Base-by-base conservation (phyloP, 2,888 invertebrate species). In the Gasteruption jaculator region DNA sequence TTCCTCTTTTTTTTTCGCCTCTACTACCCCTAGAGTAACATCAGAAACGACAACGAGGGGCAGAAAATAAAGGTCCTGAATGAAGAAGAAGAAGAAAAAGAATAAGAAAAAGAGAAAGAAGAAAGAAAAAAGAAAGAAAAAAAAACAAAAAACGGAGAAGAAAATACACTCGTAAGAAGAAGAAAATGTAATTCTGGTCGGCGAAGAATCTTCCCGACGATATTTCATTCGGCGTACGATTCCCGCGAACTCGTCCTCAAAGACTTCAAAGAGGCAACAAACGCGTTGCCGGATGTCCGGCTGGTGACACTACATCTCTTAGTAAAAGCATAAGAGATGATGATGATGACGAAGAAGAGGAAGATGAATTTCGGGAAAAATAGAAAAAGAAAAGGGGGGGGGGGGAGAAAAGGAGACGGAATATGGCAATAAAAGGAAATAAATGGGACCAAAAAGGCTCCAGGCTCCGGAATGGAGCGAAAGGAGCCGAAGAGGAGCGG, bases 151-250 rank as follows among this genome's bases (percentile, higher is more conserved):
- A n/a, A n/a, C n/a, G n/a, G n/a, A n/a, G n/a, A n/a, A n/a, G n/a
- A n/a, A n/a, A n/a, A n/a, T n/a, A n/a, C n/a, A n/a, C n/a, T n/a
- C n/a, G n/a, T n/a, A n/a, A n/a, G n/a, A n/a, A 14, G 25, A 25
- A 35, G 35, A 35, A 26, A 27, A 26, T 19, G 26, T 4, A 26
- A 12, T 36, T 26, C n/a, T 27, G 41, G 27, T 40, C 10, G 43
- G 41, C n/a, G n/a, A n/a, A n/a, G n/a, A n/a, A n/a, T 45, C 45
- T 52, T 44, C 54, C 49, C 50, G 41, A 52, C 58, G 53, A 61
- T 68, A 68, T 68, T 64, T 68, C 68, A 68, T 68, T 68, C 64
- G 62, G 46, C 63, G 53, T 50, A 52, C 55, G 56, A 59, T 57
- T n/a, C 56, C 57, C 57, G 55, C 56, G 57, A 60, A 60, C 52